phyloP scores from a whole-genome alignment of 2,888 invertebrate species.

The Torymus aiolomorphi region DNA sequence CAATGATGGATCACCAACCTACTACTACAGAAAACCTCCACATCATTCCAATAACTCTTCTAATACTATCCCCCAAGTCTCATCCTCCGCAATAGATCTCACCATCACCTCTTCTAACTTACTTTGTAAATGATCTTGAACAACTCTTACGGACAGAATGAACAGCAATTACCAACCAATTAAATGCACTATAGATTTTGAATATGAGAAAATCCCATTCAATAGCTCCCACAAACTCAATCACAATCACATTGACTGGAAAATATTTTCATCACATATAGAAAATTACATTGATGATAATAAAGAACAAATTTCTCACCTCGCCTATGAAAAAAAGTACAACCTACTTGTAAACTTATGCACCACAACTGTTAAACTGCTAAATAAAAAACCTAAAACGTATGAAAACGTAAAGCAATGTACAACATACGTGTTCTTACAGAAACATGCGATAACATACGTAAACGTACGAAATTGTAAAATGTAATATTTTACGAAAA shows the following conservation, averaged over 20 bases:
- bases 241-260: no score
- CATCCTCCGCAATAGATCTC: not conserved
- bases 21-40: no score
- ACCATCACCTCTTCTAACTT: conserved; percentile 2
- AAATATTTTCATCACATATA: no score
- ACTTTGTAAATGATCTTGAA: not conserved
- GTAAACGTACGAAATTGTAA: no score
- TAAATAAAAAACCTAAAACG: not conserved
- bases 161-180: conserved; percentile 20
- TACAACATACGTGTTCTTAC: no score
- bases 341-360: not conserved
- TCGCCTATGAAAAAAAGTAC: not conserved
- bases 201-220: conserved; percentile 1
- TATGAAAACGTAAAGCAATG: no score
- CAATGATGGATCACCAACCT: conserved; percentile 22
- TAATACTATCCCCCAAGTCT: not conserved
- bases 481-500: no score
- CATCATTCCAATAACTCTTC: no score
- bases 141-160: not conserved
- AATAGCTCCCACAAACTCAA: conserved; percentile 5
- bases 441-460: no score
- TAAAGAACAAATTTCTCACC: not conserved
- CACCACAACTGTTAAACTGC: not conserved
- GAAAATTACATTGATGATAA: no score
- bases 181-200: not conserved